phyloP scores from a whole-genome alignment of 1,140 invertebrate genomes.

The Lordiphosa stackelbergi region DNA sequence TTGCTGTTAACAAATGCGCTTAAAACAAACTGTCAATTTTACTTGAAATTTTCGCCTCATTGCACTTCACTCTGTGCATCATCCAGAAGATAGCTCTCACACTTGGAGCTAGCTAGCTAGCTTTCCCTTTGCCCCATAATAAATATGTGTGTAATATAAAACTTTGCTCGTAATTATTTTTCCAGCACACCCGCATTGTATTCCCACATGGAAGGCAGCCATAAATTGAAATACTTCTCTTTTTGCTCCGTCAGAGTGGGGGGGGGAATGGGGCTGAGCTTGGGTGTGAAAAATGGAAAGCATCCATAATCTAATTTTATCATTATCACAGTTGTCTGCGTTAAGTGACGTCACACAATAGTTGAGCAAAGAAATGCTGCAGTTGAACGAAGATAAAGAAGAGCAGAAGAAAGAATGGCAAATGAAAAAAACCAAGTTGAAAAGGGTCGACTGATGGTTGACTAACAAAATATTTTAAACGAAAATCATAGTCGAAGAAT shows the following conservation, averaged over 20 bases:
- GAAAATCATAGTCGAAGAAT: too few relatives aligned
- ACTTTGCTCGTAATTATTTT: slow-evolving; percentile 72
- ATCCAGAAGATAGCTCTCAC: slow-evolving; percentile 27
- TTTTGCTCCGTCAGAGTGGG: background rate
- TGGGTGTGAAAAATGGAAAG: slow-evolving; percentile 72
- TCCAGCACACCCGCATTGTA: slow-evolving; percentile 60
- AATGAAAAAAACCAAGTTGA: slow-evolving; percentile 7
- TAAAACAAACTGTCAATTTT: slow-evolving; percentile 69
- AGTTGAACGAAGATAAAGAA: background rate
- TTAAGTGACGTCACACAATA: slow-evolving; percentile 65
- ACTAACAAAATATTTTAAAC: too few relatives aligned
- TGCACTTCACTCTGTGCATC: slow-evolving; percentile 52
- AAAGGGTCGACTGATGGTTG: background rate
- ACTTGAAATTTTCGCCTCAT: slow-evolving; percentile 60
- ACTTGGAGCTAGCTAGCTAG: background rate
- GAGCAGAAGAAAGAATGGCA: background rate
- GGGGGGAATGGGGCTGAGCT: slow-evolving; percentile 4
- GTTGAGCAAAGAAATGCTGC: slow-evolving; percentile 11
- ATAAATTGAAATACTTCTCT: slow-evolving; percentile 58
- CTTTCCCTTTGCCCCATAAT: slow-evolving; percentile 18
- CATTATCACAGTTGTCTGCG: slow-evolving; percentile 72
- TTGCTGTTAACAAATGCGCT: slow-evolving; percentile 56
- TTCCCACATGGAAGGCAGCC: slow-evolving; percentile 56
- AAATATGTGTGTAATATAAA: slow-evolving; percentile 64
- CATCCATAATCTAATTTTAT: slow-evolving; percentile 75